phyloP scores from a whole-genome alignment of 2,113 vertebrate species.

The Paramormyrops kingsleyae region DNA sequence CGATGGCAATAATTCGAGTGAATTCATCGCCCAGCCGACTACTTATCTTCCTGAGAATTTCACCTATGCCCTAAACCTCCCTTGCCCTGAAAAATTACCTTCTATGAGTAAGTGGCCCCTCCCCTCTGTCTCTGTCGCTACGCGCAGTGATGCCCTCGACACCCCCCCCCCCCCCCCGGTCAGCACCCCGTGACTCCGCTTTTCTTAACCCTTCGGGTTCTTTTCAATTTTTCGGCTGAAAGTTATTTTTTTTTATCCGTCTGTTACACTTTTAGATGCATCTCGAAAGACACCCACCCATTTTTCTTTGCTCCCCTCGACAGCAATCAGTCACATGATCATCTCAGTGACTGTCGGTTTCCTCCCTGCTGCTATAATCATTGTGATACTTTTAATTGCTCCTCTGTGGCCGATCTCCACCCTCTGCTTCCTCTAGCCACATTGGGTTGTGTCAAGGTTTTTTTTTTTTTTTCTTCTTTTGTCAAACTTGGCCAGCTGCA shows the following conservation, averaged over 20 bases:
- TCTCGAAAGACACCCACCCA: neutral
- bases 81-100: slow-evolving; percentile 91
- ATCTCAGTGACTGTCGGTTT: neutral
- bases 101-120: slow-evolving; percentile 83
- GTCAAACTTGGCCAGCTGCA: neutral
- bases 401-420: neutral
- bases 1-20: slow-evolving; percentile 87
- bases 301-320: neutral
- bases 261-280: neutral
- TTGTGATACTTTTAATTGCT: neutral
- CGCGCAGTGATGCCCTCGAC: neutral
- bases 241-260: neutral
- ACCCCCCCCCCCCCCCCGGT: too few relatives aligned
- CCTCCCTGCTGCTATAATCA: neutral
- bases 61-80: slow-evolving; percentile 80
- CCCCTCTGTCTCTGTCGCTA: neutral
- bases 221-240: neutral
- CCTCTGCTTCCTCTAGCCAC: neutral
- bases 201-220: neutral
- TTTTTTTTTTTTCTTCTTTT: neutral
- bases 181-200: neutral
- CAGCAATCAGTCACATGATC: neutral
- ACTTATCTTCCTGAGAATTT: slow-evolving; percentile 95
- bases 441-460: neutral
- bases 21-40: slow-evolving; percentile 79